Evolutionary conservation across 2,797 vertebrate genomes (phyloP).

Genomic region (Bradypodion ventrale): DNA sequence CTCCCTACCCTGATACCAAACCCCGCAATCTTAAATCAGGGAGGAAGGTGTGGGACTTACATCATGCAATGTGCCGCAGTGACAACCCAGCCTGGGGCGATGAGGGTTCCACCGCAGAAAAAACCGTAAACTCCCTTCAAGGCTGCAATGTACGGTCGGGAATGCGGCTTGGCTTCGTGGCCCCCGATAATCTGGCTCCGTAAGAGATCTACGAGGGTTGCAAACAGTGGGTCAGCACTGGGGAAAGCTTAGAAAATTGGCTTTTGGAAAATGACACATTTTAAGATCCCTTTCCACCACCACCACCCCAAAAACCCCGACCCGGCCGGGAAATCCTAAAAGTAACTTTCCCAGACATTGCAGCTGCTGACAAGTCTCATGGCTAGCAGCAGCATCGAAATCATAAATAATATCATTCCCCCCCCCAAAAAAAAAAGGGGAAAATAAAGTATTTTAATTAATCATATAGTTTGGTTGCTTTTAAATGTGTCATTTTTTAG

Average conservation of each 20-base stretch:
- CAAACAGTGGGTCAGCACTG: not conserved
- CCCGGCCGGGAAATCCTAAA: too few species aligned
- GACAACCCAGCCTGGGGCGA: conserved; percentile 64
- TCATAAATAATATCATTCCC: too few species aligned
- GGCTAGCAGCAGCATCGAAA: too few species aligned
- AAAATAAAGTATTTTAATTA: too few species aligned
- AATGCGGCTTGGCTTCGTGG: conserved; percentile 60
- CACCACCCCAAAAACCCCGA: too few species aligned
- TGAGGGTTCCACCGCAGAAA: conserved; percentile 53
- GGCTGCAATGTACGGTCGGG: conserved; percentile 62
- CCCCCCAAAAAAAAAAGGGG: too few species aligned
- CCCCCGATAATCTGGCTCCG: conserved; percentile 54
- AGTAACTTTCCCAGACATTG: too few species aligned
- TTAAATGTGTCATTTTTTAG: too few species aligned
- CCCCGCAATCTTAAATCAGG: not conserved
- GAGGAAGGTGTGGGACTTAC: conserved; percentile 40
- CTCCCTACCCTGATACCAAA: not conserved
- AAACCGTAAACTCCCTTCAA: accelerated
- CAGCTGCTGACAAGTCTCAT: too few species aligned
- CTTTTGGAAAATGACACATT: not conserved
- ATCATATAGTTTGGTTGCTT: too few species aligned
- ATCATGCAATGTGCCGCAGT: conserved; percentile 61
- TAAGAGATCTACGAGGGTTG: conserved; percentile 42
- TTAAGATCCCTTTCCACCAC: not conserved
- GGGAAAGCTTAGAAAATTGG: not conserved